phyloP scores from a whole-genome alignment of 2,888 invertebrate genomes.

The Philereme transversata region DNA sequence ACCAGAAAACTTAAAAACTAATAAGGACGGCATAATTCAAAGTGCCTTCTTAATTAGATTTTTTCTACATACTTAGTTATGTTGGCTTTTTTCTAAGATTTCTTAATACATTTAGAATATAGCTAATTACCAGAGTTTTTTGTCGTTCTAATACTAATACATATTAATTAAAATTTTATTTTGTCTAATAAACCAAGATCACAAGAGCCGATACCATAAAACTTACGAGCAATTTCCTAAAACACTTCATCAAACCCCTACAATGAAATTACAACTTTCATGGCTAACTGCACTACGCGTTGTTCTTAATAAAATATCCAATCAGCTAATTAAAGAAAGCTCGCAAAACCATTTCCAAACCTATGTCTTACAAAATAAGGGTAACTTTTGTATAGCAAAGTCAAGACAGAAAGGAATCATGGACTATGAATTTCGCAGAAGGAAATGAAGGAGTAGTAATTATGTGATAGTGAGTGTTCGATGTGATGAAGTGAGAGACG shows the following conservation, averaged over 20 bases:
- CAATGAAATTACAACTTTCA: slow-evolving; percentile 20
- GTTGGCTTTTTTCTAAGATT: too few relatives aligned
- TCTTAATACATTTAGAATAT: too few relatives aligned
- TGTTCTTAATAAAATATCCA: slow-evolving; percentile 30
- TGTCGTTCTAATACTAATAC: too few relatives aligned
- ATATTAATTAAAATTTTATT: too few relatives aligned
- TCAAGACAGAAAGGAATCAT: slow-evolving; percentile 11
- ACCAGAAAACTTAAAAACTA: too few relatives aligned
- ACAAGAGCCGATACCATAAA: not conserved
- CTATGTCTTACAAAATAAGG: slow-evolving; percentile 1
- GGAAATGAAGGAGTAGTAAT: slow-evolving; percentile 38
- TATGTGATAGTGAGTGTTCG: slow-evolving; percentile 39
- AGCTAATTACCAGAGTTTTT: too few relatives aligned
- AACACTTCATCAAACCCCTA: slow-evolving; percentile 3
- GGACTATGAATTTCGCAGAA: slow-evolving; percentile 33
- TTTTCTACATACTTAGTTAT: too few relatives aligned
- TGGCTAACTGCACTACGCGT: slow-evolving; percentile 17
- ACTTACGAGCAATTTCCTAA: slow-evolving; percentile 18
- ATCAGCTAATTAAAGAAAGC: slow-evolving; percentile 42
- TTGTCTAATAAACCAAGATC: too few relatives aligned
- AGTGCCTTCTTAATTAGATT: too few relatives aligned
- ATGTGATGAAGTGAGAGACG: slow-evolving; percentile 30
- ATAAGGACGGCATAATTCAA: too few relatives aligned
- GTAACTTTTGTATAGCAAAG: not conserved
- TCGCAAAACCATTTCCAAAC: not conserved